A percentile compares a stretch with the other conserved stretches of the same genome.
Conservation (phyloP, 1,140 invertebrate species). For the Euschistus heros region DNA sequence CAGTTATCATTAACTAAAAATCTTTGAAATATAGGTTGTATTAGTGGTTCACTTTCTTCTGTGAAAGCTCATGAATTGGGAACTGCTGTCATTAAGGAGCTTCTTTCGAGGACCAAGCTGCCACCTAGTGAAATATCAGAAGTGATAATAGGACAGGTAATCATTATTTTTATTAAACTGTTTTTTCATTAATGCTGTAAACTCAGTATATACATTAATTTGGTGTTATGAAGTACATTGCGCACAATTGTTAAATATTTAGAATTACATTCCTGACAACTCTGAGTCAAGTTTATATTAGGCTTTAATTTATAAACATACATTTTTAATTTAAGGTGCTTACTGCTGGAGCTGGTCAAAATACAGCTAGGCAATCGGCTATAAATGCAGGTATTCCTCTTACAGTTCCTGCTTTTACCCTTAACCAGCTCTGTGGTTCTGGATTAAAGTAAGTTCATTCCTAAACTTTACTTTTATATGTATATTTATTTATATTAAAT, state of each 20-base stretch:
- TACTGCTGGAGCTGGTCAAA: conserved; percentile 67
- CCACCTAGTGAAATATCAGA: conserved; percentile 56
- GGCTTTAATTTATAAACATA: no score
- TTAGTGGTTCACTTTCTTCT: conserved; percentile 56
- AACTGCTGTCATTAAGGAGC: conserved; percentile 60
- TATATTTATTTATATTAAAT: not conserved
- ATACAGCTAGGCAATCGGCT: conserved; percentile 72
- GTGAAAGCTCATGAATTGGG: conserved; percentile 64
- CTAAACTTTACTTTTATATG: not conserved
- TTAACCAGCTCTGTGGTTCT: conserved; percentile 82
- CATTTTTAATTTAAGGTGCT: conserved; percentile 42
- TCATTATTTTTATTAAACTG: no score
- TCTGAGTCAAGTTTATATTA: no score
- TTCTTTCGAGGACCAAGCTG: conserved; percentile 50
- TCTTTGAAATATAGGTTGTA: conserved; percentile 43
- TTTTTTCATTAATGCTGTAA: no score
- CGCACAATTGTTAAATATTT: no score
- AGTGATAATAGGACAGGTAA: conserved; percentile 79
- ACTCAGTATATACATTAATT: no score
- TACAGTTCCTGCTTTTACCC: conserved; percentile 56
- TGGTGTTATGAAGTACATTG: no score
- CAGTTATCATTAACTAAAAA: no score
- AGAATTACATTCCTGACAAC: no score
- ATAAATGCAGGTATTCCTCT: conserved; percentile 65
- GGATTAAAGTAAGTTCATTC: conserved; percentile 55